Conservation (phyloP, 2,888 invertebrate species). For the Hyles lineata region DNA sequence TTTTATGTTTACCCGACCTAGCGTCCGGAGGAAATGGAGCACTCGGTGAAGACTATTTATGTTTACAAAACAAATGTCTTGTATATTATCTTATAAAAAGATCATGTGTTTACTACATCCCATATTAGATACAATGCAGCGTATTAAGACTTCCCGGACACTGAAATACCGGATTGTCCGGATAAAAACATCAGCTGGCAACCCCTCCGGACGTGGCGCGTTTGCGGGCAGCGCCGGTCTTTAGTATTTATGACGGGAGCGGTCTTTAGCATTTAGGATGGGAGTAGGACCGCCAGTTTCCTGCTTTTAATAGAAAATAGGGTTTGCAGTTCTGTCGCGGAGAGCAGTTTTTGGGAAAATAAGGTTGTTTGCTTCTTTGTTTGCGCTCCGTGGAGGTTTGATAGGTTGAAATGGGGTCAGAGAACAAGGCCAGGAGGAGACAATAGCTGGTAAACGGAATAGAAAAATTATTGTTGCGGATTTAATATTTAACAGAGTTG, state of each 20-base stretch:
- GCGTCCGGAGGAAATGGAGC: no score
- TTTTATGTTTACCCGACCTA: no score
- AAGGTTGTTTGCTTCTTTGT: conserved; percentile 12
- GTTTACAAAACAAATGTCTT: no score
- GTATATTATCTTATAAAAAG: no score
- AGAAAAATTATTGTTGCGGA: not conserved
- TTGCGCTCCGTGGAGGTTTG: not conserved
- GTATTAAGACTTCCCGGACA: no score
- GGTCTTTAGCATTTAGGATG: conserved; percentile 23
- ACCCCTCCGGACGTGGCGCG: conserved; percentile 9
- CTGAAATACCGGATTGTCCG: no score
- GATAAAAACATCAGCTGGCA: not conserved
- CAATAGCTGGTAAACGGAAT: not conserved
- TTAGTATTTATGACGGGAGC: conserved; percentile 21
- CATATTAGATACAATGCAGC: no score
- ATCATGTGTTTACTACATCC: no score
- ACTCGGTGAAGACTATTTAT: no score
- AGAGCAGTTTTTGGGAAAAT: conserved; percentile 15
- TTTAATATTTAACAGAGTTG: no score
- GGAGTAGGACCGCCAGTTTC: conserved; percentile 9
- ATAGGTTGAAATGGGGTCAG: conserved; percentile 10
- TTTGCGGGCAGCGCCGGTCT: conserved; percentile 28
- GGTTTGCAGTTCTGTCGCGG: conserved; percentile 11
- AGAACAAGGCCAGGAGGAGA: not conserved
- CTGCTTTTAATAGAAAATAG: conserved; percentile 4